A percentile compares a stretch with the other conserved stretches of the same genome.
Evolutionary conservation across 2,888 invertebrate genomes (phyloP).

Genomic region (Lasioglossum marginatum): DNA sequence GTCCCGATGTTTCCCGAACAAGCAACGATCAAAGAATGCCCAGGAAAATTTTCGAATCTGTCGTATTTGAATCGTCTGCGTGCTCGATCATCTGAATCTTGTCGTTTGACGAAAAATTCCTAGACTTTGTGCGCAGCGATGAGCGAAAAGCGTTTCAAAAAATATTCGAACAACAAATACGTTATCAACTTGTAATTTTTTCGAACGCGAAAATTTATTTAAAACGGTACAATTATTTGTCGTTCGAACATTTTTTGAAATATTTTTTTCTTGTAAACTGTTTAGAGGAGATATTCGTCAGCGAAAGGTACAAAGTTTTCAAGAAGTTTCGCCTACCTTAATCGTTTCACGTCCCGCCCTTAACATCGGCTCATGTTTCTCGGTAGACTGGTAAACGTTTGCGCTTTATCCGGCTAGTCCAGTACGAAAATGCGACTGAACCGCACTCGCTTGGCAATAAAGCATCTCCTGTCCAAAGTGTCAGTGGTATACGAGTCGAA

Average conservation of each 20-base stretch:
- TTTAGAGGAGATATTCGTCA: neutral
- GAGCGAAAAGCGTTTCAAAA: neutral
- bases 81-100: neutral
- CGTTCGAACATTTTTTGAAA: neutral
- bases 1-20: slow-evolving; percentile 11
- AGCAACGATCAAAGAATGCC: neutral
- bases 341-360: slow-evolving; percentile 22
- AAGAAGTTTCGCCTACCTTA: slow-evolving; percentile 13
- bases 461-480: slow-evolving; percentile 74
- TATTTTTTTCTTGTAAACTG: neutral
- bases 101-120: neutral
- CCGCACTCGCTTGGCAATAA: slow-evolving; percentile 72
- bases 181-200: neutral
- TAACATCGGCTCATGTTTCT: slow-evolving; percentile 44
- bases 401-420: slow-evolving; percentile 71
- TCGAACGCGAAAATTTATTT: neutral
- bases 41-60: neutral
- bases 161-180: neutral
- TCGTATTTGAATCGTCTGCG: neutral
- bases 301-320: slow-evolving; percentile 15
- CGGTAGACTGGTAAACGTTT: slow-evolving; percentile 67
- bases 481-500: slow-evolving; percentile 71
- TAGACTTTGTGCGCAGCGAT: neutral
- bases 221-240: neutral
- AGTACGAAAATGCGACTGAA: slow-evolving; percentile 73